Base-by-base conservation (phyloP, 2,113 vertebrate species). In the Tyto alba region DNA sequence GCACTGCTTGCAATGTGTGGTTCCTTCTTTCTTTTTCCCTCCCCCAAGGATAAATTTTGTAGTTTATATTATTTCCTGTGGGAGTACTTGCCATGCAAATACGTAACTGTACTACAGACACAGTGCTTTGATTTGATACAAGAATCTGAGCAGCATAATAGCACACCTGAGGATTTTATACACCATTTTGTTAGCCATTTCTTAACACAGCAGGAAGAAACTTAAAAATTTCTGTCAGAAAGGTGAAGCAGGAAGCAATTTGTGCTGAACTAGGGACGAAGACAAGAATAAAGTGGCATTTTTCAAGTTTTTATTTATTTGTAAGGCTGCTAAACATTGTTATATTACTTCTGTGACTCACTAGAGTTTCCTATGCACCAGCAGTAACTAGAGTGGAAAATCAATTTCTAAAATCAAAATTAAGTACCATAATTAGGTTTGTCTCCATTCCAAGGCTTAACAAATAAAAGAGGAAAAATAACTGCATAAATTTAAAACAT, bases 391-490 rank as follows among this genome's bases (percentile, higher is more conserved):
- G 83, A 98, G 69, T 84, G 94, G 86, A 96, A 98, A 97, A 96
- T 97, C 96, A 96, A 97, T 96, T 97, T 97, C 78, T 95, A 76
- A 98, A 97, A 97, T 97, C 63, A 97, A 96, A 98, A 98, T 97
- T 97, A 98, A 97, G 81, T 96, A 69, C 94, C 26, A 30, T 92
- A 84, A 95, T 97, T 96, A 97, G 75, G 57, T 96, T 80, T 93
- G 83, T 88, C 93, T 97, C 92, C 78, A 34, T 71, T 92, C 45
- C 30, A 68, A 94, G 86, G 74, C 52, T 62, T 91, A 96, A 88
- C 53, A 88, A 96, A 92, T 94, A 93, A 95, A 96, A 96, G 84
- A 80, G 25, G 73, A 57, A 84, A 74, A 95, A 94, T 45, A 81
- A 78, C 74, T 96, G 79, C 68, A 36, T 93, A 43, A 52, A 73